phyloP scores from a whole-genome alignment of 2,797 vertebrate genomes.

The Danio choprae region DNA sequence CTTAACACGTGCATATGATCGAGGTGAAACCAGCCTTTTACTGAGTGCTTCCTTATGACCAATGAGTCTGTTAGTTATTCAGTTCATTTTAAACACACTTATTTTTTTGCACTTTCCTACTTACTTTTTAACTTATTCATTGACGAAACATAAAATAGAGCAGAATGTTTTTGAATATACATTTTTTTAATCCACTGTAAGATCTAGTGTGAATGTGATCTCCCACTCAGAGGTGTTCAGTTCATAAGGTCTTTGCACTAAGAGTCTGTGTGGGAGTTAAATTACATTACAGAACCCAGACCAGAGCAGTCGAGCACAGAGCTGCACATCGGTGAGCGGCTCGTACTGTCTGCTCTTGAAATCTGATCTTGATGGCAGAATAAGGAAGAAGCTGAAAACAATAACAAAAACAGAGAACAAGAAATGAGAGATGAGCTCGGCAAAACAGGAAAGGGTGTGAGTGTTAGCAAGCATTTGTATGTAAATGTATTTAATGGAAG shows the following conservation, averaged over 20 bases:
- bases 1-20: neutral
- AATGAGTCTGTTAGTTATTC: neutral
- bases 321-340: neutral
- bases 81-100: neutral
- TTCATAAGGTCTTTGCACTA: slow-evolving; percentile 13
- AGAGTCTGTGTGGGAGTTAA: slow-evolving; percentile 4
- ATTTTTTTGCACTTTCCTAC: neutral
- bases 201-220: slow-evolving; percentile 18
- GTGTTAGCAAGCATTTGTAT: neutral
- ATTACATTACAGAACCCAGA: slow-evolving; percentile 30
- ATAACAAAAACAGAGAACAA: slow-evolving; percentile 56
- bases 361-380: slow-evolving; percentile 37
- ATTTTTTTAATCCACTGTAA: neutral
- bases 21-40: neutral
- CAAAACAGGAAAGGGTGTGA: slow-evolving; percentile 63
- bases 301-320: slow-evolving; percentile 25
- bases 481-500: slow-evolving; percentile 10
- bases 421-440: slow-evolving; percentile 44
- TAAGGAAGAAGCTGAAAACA: slow-evolving; percentile 56
- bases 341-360: slow-evolving; percentile 6
- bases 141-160: neutral
- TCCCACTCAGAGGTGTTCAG: neutral
- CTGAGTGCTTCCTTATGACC: neutral
- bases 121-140: neutral
- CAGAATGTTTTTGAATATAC: neutral